Percentiles rank a stretch among this genome's conserved stretches.
Evolutionary conservation across 2,113 vertebrate species (phyloP).

Genomic region (Lipophrys pholis): DNA sequence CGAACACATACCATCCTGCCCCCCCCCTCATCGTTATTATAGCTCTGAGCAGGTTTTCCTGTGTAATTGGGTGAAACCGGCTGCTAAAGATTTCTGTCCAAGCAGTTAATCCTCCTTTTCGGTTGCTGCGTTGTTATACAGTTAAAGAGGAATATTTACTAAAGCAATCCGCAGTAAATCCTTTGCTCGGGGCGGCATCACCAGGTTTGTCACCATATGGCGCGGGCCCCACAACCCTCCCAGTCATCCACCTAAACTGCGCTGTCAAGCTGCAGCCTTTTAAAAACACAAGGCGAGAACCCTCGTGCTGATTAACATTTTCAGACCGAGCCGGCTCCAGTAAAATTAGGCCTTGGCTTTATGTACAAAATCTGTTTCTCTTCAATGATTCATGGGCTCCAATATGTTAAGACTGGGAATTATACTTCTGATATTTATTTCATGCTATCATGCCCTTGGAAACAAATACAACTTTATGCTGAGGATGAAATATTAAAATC

Average conservation of each 20-base stretch:
- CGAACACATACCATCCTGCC: constrained; percentile 5
- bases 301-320: constrained; percentile 72
- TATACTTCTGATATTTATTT: constrained; percentile 82
- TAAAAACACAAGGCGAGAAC: constrained; percentile 42
- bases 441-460: constrained; percentile 79
- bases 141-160: constrained; percentile 77
- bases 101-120: constrained; percentile 63
- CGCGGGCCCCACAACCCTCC: constrained; percentile 60
- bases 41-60: constrained; percentile 17
- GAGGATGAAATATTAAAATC: constrained; percentile 85
- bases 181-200: constrained; percentile 64
- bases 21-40: neutral
- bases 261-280: constrained; percentile 67
- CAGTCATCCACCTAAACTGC: constrained; percentile 73
- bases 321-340: constrained; percentile 48
- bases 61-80: constrained; percentile 11
- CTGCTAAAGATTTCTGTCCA: constrained; percentile 47
- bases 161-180: constrained; percentile 76
- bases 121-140: constrained; percentile 55
- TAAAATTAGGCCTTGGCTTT: constrained; percentile 78
- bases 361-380: constrained; percentile 78
- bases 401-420: constrained; percentile 80
- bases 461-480: constrained; percentile 84
- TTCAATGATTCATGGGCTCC: constrained; percentile 79
- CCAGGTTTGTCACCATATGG: constrained; percentile 80